A percentile compares a stretch with the other conserved stretches of the same genome.
phyloP scores from a whole-genome alignment of 2,888 invertebrate genomes.

The Amblyjoppa fuscipennis region DNA sequence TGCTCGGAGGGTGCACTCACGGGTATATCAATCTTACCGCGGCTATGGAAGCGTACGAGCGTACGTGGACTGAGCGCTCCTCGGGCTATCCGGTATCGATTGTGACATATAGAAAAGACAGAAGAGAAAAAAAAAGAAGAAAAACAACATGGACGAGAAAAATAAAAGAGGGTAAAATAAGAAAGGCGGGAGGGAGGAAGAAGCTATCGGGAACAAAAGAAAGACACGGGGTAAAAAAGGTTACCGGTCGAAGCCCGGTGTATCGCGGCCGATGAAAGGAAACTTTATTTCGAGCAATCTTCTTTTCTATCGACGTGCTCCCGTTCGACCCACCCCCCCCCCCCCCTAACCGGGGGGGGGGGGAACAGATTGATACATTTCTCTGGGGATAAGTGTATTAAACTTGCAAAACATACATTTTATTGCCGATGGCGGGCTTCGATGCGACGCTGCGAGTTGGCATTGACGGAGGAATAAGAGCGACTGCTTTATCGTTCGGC shows the following conservation, averaged over 20 bases:
- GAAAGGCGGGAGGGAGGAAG: conserved; percentile 11
- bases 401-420: conserved; percentile 6
- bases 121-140: conserved; percentile 27
- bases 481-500: no score
- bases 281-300: conserved; percentile 54
- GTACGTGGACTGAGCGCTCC: conserved; percentile 35
- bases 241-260: background rate
- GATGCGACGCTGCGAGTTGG: background rate
- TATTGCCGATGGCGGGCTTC: conserved; percentile 9
- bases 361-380: conserved; percentile 60
- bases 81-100: conserved; percentile 48
- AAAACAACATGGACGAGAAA: conserved; percentile 31
- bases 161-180: conserved; percentile 51
- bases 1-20: conserved; percentile 24
- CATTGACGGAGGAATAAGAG: no score
- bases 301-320: conserved; percentile 28
- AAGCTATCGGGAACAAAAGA: conserved; percentile 10
- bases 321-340: background rate
- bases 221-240: background rate
- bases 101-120: conserved; percentile 30
- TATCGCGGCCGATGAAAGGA: conserved; percentile 41
- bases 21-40: conserved; percentile 45
- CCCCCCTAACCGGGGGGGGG: conserved; percentile 28
- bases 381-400: conserved; percentile 21
- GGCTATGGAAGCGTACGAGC: background rate